Evolutionary conservation across 2,888 invertebrate genomes (phyloP), one percentile per base, ranked within the genome.

Genomic region (Xanthia togata): DNA sequence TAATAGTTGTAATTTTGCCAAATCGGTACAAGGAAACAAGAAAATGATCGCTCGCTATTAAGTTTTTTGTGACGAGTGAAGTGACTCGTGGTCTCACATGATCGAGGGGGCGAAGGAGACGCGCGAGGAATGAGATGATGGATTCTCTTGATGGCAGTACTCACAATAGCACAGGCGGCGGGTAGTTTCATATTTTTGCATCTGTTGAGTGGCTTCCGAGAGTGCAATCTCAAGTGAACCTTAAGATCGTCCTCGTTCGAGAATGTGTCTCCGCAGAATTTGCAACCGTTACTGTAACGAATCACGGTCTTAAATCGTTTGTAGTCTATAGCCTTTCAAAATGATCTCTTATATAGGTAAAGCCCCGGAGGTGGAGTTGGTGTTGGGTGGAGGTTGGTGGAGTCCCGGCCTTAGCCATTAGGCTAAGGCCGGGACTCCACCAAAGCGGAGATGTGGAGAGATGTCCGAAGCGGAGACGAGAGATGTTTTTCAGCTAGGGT

Each of bases 271-370:
- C 90, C 91, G 63, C 90, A 90, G 31, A 73, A 77, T 67, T 90
- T 91, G 65, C 90, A 90, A 53, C 89, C 90, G 26, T 89, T 89
- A 64, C 89, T 89, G 83, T 38, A 85, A 82, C n/a, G 8, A 75
- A 47, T 65, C 1, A 70, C 4, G 3, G 64, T 55, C 26, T 41
- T 50, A 70, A 57, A 69, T 44, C 12, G 17, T 23, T 44, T 76
- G 23, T 31, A 17, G 41, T n/a, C 26, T 6, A 57, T 14, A 57
- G 2, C 26, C 6, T 57, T 59, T 17, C 59, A 31, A 20, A 59
- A 20, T 59, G 9, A 31, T 31, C 17, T 59, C 26, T 8, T 31
- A 31, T 26, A 26, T 6, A 57, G 14, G 26, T 26, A 26, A 2
- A 17, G 57, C 57, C n/a, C n/a, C n/a, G n/a, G n/a, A n/a, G n/a